Conservation (phyloP, 2,888 invertebrate genomes). For the Abscondita cerata region DNA sequence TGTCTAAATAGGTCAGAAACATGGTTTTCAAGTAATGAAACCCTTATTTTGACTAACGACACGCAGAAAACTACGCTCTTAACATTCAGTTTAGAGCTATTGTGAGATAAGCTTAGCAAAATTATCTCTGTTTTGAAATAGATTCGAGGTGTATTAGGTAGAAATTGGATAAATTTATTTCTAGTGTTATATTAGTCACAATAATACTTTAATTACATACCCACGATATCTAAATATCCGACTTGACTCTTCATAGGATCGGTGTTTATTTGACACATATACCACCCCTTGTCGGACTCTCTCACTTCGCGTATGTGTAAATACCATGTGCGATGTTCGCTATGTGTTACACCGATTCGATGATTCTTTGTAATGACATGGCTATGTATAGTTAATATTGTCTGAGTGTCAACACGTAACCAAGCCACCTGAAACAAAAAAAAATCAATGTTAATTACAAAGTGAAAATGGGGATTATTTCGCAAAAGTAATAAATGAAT, state of each 20-base stretch:
- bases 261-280: conserved; percentile 87
- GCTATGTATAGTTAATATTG: conserved; percentile 87
- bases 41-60: conserved; percentile 19
- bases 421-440: conserved; percentile 76
- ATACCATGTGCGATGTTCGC: conserved; percentile 86
- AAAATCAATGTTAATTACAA: too few species aligned
- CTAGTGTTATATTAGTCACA: neutral
- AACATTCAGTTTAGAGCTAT: conserved; percentile 9
- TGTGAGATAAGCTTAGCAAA: conserved; percentile 11
- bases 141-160: conserved; percentile 1
- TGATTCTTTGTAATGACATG: conserved; percentile 91
- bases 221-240: conserved; percentile 71
- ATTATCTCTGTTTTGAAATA: conserved; percentile 12
- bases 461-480: too few species aligned
- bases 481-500: too few species aligned
- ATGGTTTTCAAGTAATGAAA: conserved; percentile 16
- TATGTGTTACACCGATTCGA: conserved; percentile 83
- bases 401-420: conserved; percentile 90
- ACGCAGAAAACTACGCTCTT: conserved; percentile 19
- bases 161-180: conserved; percentile 9
- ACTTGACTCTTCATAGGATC: conserved; percentile 79
- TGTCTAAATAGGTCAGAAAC: conserved; percentile 29
- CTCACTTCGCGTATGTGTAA: conserved; percentile 84
- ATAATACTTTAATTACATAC: conserved; percentile 58
- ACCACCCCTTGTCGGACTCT: conserved; percentile 87